These are phyloP conservation scores for Tor tambroides DNA, from an alignment of 2,113 vertebrate genomes.

Conservation along the genomic window DNA sequence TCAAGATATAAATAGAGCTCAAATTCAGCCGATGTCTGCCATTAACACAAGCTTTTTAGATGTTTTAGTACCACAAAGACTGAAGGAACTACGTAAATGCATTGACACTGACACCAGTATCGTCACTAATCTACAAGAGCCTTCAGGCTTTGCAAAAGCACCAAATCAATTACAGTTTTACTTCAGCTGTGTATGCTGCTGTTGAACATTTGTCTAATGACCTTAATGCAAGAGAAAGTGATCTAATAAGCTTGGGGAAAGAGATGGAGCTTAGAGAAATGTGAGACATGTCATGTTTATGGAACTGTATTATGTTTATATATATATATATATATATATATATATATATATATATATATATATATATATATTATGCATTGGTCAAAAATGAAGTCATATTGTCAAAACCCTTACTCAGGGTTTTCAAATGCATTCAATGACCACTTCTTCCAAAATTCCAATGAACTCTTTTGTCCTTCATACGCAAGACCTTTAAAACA, in stretches of 20 bases:
- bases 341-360: background rate
- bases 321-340: background rate
- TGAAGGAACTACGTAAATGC: conserved; percentile 8
- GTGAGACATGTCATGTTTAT: background rate
- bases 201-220: conserved; percentile 65
- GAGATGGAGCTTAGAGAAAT: background rate
- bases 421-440: background rate
- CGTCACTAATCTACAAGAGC: background rate
- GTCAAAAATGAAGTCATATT: background rate
- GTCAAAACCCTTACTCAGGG: background rate
- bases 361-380: background rate
- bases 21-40: background rate
- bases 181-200: conserved; percentile 17
- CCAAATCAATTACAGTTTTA: conserved; percentile 28
- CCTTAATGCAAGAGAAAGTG: conserved; percentile 51
- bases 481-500: background rate
- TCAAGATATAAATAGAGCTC: conserved; percentile 30
- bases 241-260: conserved; percentile 55
- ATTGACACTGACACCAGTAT: background rate
- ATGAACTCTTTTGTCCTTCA: background rate
- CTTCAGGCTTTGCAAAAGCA: background rate
- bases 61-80: background rate
- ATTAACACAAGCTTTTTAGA: conserved; percentile 33
- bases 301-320: background rate
- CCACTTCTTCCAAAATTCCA: background rate